A percentile compares a stretch with the other conserved stretches of the same genome.
Conservation (phyloP, 2,888 invertebrate species). For the Scelioninae gen. 1 region DNA sequence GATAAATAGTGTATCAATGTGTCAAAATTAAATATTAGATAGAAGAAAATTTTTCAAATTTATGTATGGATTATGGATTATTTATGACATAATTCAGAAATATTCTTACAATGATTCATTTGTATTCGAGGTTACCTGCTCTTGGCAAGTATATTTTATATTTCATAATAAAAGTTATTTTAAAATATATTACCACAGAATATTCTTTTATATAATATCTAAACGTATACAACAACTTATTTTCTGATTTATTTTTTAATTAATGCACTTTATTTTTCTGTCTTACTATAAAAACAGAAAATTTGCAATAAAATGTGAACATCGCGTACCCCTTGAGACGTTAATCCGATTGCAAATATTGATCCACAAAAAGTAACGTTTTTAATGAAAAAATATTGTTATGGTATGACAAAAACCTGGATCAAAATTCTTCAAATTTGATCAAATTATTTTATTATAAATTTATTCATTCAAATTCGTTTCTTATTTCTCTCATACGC, state of each 20-base stretch:
- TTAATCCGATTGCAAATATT: conserved; percentile 23
- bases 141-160: not conserved
- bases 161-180: not conserved
- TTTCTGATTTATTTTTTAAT: not conserved
- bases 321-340: conserved; percentile 44
- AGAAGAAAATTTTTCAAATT: conserved; percentile 4
- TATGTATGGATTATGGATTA: too few species aligned
- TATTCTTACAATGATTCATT: conserved; percentile 5
- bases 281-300: not conserved
- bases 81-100: not conserved
- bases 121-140: not conserved
- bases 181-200: too few species aligned
- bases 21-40: conserved; percentile 4
- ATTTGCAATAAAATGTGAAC: conserved; percentile 12
- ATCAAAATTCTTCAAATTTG: too few species aligned
- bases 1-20: conserved; percentile 5
- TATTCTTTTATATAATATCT: too few species aligned
- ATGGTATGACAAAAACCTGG: not conserved
- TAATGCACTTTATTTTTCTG: not conserved
- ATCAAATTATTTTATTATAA: too few species aligned
- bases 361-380: conserved; percentile 20
- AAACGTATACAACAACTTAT: too few species aligned
- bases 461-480: too few species aligned
- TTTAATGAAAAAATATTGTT: conserved; percentile 48
- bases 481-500: too few species aligned